phyloP scores from a whole-genome alignment of 2,888 invertebrate genomes.

The Seira musarum region DNA sequence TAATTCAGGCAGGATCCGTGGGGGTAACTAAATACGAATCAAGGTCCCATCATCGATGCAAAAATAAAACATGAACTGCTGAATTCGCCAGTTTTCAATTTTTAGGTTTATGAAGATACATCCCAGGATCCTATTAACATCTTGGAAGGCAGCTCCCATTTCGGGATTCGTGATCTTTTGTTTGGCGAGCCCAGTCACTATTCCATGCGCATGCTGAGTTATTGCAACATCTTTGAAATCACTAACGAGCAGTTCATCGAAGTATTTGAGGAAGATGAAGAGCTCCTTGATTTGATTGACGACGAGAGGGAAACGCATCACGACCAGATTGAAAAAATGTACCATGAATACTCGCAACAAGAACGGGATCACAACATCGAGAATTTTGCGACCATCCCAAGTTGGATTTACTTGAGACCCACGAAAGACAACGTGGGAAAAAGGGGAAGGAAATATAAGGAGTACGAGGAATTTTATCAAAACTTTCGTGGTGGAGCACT shows the following conservation, averaged over 20 bases:
- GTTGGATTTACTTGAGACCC: slow-evolving; percentile 47
- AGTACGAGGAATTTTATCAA: slow-evolving; percentile 36
- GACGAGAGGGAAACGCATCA: slow-evolving; percentile 45
- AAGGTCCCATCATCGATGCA: no score
- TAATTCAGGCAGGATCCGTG: slow-evolving; percentile 63
- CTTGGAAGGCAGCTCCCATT: no score
- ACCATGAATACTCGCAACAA: no score
- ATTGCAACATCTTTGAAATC: slow-evolving; percentile 60
- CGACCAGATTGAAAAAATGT: no score
- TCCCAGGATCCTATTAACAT: background rate
- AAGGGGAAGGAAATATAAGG: background rate
- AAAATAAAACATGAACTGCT: no score
- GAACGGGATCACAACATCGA: slow-evolving; percentile 4
- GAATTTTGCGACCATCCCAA: slow-evolving; percentile 45
- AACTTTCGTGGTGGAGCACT: no score
- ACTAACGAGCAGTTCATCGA: slow-evolving; percentile 57
- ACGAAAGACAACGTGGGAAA: background rate
- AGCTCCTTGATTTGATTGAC: slow-evolving; percentile 46
- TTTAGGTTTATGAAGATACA: slow-evolving; percentile 1
- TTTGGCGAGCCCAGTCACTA: slow-evolving; percentile 64
- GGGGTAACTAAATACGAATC: slow-evolving; percentile 14
- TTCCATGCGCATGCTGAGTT: slow-evolving; percentile 62
- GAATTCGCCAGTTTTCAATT: background rate
- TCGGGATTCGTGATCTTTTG: slow-evolving; percentile 63
- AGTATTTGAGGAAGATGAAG: slow-evolving; percentile 60